These are phyloP conservation scores for Amazona guildingii DNA, from an alignment of 2,113 vertebrate genomes.

Conservation along the genomic window DNA sequence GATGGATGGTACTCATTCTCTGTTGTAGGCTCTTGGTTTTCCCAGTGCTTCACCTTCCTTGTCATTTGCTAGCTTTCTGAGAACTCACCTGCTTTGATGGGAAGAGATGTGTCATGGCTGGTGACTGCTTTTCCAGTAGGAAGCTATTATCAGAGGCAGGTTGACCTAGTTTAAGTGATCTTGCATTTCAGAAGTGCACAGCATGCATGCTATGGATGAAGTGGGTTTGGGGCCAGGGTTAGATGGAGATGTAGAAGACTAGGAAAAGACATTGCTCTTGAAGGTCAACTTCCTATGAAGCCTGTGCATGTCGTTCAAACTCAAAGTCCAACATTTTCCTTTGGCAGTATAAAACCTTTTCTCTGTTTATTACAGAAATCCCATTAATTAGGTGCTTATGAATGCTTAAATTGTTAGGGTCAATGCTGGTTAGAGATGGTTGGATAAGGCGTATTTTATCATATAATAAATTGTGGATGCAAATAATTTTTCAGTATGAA, in stretches of 20 bases:
- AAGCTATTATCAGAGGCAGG: not conserved
- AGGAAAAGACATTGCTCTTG: not conserved
- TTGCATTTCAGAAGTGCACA: not conserved
- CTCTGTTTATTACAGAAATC: not conserved
- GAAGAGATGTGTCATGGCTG: not conserved
- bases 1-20: not conserved
- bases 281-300: not conserved
- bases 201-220: too few species aligned
- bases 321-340: not conserved
- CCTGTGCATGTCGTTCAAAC: fast-evolving
- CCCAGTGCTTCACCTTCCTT: not conserved
- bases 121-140: not conserved
- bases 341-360: not conserved
- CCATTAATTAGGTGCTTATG: not conserved
- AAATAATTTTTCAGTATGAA: not conserved
- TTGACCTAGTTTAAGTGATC: not conserved
- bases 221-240: not conserved
- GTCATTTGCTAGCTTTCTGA: not conserved
- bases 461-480: not conserved
- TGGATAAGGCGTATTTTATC: not conserved
- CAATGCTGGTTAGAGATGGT: not conserved
- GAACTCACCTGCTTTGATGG: not conserved
- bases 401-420: not conserved
- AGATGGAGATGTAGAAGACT: not conserved
- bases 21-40: not conserved